Percentiles rank a stretch among this genome's conserved stretches.
phyloP scores from a whole-genome alignment of 2,888 invertebrate species.

The Nasonovia ribisnigri region DNA sequence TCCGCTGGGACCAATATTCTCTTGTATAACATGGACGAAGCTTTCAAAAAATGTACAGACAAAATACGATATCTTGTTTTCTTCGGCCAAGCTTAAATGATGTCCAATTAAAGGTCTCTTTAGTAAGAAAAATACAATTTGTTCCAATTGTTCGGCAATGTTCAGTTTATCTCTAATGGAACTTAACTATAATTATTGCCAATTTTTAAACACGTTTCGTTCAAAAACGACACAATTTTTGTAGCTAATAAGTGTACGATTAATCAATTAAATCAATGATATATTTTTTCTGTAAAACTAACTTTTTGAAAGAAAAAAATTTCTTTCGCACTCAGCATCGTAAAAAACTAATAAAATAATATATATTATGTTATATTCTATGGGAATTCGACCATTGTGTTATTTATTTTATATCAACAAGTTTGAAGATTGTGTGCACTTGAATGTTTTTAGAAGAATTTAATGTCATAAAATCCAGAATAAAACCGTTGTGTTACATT shows the following conservation, averaged over 20 bases:
- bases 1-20: conserved; percentile 7
- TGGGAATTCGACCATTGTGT: not conserved
- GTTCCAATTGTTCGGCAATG: not conserved
- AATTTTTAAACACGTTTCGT: not conserved
- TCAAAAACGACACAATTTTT: not conserved
- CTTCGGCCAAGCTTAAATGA: not conserved
- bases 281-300: not conserved
- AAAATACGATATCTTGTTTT: conserved; percentile 5
- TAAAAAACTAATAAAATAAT: not conserved
- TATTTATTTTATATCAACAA: conserved; percentile 2
- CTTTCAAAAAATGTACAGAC: not conserved
- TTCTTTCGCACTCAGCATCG: not conserved
- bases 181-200: not conserved
- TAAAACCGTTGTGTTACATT: not conserved
- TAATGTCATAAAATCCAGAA: not conserved
- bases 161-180: not conserved
- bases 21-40: not conserved
- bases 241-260: not conserved
- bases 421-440: not conserved
- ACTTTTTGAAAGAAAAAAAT: not conserved
- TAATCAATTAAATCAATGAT: not conserved
- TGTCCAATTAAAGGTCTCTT: not conserved
- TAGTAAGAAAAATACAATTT: not conserved
- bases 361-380: not conserved
- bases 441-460: not conserved